Percentiles rank a stretch among this genome's conserved stretches.
These are phyloP conservation scores for Apus apus DNA, from an alignment of 2,113 vertebrate species.

Conservation along the genomic window DNA sequence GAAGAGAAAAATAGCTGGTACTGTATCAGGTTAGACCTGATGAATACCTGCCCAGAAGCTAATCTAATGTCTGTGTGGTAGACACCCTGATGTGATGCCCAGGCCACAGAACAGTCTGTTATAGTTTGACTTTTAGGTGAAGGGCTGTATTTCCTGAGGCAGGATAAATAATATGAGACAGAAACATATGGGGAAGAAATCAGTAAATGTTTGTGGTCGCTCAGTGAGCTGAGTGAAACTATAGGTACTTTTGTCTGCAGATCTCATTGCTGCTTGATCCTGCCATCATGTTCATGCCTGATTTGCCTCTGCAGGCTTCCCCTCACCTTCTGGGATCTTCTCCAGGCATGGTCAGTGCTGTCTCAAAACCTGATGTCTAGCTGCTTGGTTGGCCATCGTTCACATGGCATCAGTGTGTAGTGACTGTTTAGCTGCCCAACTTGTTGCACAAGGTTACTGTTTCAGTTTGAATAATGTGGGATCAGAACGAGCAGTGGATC, in stretches of 20 bases:
- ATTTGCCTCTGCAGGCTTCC: not conserved
- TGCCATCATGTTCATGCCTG: not conserved
- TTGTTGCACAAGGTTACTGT: not conserved
- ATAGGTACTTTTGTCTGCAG: not conserved
- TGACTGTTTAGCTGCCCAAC: not conserved
- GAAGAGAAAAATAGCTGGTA: not conserved
- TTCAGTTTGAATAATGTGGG: not conserved
- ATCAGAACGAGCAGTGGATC: not conserved
- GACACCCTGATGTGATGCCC: not conserved
- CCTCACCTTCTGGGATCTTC: not conserved
- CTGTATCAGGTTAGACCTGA: not conserved
- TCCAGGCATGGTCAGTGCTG: not conserved
- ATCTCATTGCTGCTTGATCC: not conserved
- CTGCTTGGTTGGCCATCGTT: rapidly evolving
- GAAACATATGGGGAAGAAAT: not conserved
- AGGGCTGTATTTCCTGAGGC: not conserved
- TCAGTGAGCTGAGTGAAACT: not conserved
- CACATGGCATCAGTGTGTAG: rapidly evolving
- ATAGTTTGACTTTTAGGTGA: not conserved
- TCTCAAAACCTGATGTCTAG: not conserved
- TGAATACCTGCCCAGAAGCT: not conserved
- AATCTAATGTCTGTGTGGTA: not conserved
- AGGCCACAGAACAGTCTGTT: not conserved
- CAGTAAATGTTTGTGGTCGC: not conserved
- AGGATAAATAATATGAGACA: not conserved